Evolutionary conservation across 1,140 invertebrate species (phyloP), one percentile per base, ranked within the genome.

Genomic region (Heterodera schachtii): DNA sequence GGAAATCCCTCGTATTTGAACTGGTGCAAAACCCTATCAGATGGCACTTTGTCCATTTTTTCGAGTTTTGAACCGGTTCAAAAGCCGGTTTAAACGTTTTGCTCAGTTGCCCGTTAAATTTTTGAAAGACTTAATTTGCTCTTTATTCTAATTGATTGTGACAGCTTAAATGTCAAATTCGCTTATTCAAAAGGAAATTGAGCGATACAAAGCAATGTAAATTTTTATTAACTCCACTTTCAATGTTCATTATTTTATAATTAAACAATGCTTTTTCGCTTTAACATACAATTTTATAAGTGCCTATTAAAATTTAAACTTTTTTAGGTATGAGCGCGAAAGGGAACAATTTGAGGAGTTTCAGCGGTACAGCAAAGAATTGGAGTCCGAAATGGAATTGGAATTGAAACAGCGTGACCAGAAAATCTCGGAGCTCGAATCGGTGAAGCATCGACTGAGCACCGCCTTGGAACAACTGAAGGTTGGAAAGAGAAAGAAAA

Each of bases 361-460:
- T 64, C 81, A 82, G 67, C 80, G 74, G 46, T 82, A 82, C 60
- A 83, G 81, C 31, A 82, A 82, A 80, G 81, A 82, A n/a, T 49
- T 82, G 47, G 81, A 82, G 70, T 71, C 57, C 13, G 81, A 82
- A 73, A 80, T 82, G 78, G 81, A 82, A 5, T 52, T 82, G n/a
- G 81, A 82, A 19, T 19, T 82, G 41, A 82, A 70, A 6, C 52
- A 31, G 41, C 31, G 60, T 16, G 73, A 82, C n/a, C 9, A 73
- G 43, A 82, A 82, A 31, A 43, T 82, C 8, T 19, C 43, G 11
- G 80, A 82, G 31, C 73, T 82, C 31, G 81, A 82, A 19, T 49
- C 43, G 43, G 21, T 70, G 44, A 79, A 71, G 44, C 71, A 73
- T 13, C 78, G 79, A 47, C 60, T 49, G 8, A 64, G 9, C 19